phyloP scores from a whole-genome alignment of 2,888 invertebrate genomes.

The Pteria penguin region DNA sequence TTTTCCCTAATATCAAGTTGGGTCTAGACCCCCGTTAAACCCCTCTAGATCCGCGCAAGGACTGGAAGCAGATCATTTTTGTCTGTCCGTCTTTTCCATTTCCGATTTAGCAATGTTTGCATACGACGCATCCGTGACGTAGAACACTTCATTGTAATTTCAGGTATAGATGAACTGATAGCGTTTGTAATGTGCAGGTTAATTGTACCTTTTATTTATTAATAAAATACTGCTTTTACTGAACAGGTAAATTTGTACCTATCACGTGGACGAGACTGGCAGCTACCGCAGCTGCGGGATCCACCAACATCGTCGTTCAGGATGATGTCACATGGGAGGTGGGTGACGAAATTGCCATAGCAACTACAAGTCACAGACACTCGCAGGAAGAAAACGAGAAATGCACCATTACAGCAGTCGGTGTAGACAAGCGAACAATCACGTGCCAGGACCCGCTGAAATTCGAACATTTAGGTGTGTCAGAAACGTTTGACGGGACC shows the following conservation, averaged over 20 bases:
- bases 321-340: slow-evolving; percentile 55
- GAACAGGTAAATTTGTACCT: slow-evolving; percentile 49
- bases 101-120: too few species aligned
- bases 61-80: too few species aligned
- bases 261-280: slow-evolving; percentile 55
- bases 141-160: too few species aligned
- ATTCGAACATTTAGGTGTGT: slow-evolving; percentile 67
- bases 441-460: slow-evolving; percentile 62
- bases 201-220: not conserved
- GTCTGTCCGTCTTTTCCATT: too few species aligned
- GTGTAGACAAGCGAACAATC: slow-evolving; percentile 64
- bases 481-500: slow-evolving; percentile 60
- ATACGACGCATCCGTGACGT: too few species aligned
- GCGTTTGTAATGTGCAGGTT: not conserved
- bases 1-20: too few species aligned
- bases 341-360: slow-evolving; percentile 75
- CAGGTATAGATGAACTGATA: too few species aligned
- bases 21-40: too few species aligned
- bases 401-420: slow-evolving; percentile 62
- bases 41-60: too few species aligned
- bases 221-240: not conserved
- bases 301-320: slow-evolving; percentile 36
- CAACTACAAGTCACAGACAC: slow-evolving; percentile 72
- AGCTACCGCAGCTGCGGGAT: slow-evolving; percentile 46
- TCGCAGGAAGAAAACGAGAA: slow-evolving; percentile 73